phyloP scores from a whole-genome alignment of 2,888 invertebrate species.

The Lathronympha strigana region DNA sequence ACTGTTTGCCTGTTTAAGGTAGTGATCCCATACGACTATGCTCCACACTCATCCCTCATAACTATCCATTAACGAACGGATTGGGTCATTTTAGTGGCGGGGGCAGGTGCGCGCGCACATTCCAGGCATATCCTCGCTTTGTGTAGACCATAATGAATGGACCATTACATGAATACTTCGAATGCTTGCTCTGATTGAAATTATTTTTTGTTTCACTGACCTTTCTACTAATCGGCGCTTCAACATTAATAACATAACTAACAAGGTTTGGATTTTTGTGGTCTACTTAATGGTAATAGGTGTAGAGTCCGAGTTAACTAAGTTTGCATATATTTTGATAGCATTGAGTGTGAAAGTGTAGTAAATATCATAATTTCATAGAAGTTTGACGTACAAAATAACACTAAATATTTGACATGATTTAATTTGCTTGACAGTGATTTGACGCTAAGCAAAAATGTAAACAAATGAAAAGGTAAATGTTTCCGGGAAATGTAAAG shows the following conservation, averaged over 20 bases:
- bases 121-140: constrained; percentile 2
- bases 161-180: constrained; percentile 14
- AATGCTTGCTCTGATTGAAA: constrained; percentile 26
- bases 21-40: no score
- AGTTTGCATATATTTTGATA: no score
- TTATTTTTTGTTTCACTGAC: constrained; percentile 16
- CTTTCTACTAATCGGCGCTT: background rate
- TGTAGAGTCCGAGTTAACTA: no score
- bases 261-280: background rate
- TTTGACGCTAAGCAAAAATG: no score
- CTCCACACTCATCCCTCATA: background rate
- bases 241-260: background rate
- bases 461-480: background rate
- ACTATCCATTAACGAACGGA: background rate
- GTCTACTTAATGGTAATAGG: no score
- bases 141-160: constrained; percentile 21
- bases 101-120: constrained; percentile 10
- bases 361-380: no score
- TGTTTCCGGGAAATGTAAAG: background rate
- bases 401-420: no score
- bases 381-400: no score
- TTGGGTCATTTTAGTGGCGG: background rate
- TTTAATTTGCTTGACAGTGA: no score
- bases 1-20: no score
- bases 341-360: no score